A percentile compares a stretch with the other conserved stretches of the same genome.
phyloP scores from a whole-genome alignment of 2,113 vertebrate species.

The Daphoenositta chrysoptera region DNA sequence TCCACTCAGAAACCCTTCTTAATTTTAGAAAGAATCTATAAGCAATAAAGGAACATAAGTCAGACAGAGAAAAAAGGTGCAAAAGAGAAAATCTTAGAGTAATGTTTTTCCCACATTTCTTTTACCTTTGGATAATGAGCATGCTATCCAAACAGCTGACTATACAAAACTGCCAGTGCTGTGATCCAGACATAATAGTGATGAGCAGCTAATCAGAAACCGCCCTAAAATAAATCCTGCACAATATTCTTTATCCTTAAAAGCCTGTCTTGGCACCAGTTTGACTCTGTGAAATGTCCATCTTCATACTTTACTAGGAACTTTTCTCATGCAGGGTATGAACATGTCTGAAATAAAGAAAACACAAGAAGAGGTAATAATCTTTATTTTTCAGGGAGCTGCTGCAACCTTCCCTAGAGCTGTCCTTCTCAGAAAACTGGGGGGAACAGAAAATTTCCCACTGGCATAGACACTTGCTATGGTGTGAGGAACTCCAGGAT shows the following conservation, averaged over 20 bases:
- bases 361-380: not conserved
- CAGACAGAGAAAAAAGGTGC: not conserved
- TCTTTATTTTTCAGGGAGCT: not conserved
- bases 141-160: constrained; percentile 16
- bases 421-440: not conserved
- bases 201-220: constrained; percentile 22
- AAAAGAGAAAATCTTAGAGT: not conserved
- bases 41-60: not conserved
- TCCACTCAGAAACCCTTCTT: not conserved
- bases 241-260: not conserved
- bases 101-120: not conserved
- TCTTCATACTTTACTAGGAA: not conserved
- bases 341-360: not conserved
- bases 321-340: not conserved
- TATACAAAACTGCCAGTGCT: not conserved
- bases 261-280: not conserved
- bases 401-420: not conserved
- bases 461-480: not conserved
- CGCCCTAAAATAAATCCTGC: not conserved
- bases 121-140: constrained; percentile 8
- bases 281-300: not conserved
- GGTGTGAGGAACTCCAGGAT: not conserved
- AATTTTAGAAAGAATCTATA: not conserved
- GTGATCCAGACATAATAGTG: constrained; percentile 9
- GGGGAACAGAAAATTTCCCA: not conserved